Evolutionary conservation across 2,797 vertebrate species (phyloP).

Genomic region (Loris lydekkerianus): DNA sequence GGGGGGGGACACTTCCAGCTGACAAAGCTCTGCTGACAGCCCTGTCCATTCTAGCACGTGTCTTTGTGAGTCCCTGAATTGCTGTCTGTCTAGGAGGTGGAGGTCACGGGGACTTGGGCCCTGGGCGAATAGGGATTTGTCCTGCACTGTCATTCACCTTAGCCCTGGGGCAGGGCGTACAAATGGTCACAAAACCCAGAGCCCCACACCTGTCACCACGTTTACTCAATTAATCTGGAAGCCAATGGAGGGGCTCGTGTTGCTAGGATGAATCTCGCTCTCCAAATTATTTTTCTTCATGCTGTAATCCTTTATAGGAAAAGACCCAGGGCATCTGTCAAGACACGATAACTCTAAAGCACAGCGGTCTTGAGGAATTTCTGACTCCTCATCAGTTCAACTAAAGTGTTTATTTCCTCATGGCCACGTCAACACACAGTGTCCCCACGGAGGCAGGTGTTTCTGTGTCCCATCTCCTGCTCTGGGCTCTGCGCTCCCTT

Average conservation of each 20-base stretch:
- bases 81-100: neutral
- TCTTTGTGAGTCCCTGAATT: neutral
- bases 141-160: neutral
- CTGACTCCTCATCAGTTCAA: neutral
- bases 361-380: neutral
- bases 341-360: neutral
- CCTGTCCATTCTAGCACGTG: fast-evolving
- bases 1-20: neutral
- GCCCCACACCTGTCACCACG: fast-evolving
- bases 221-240: too few relatives aligned
- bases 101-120: neutral
- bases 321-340: neutral
- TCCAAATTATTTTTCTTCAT: fast-evolving
- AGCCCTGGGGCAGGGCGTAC: neutral
- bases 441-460: neutral
- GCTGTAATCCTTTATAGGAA: neutral
- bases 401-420: neutral
- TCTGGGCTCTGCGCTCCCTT: slow-evolving; percentile 28
- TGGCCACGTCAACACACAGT: fast-evolving
- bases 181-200: neutral
- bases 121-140: fast-evolving
- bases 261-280: fast-evolving
- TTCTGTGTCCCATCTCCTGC: slow-evolving; percentile 16
- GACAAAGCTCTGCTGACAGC: fast-evolving
- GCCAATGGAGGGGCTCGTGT: fast-evolving